Base-by-base conservation (phyloP, 2,113 vertebrate genomes). In the Lepus americanus region DNA sequence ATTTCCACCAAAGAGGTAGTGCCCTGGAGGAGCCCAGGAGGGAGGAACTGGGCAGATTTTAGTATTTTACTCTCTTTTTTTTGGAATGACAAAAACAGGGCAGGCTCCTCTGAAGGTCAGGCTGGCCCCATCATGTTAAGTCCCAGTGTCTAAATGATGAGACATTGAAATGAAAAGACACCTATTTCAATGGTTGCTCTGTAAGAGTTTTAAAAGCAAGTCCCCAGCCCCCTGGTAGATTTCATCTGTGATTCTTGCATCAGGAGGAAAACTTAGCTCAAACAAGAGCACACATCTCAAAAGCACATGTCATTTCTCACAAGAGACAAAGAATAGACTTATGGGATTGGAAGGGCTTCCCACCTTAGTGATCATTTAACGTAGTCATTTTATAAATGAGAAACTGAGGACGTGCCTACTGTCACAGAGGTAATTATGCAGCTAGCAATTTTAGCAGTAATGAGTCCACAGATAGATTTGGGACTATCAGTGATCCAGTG, bases 121-220 rank as follows among this genome's bases (percentile, higher is more conserved):
- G 90, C 80, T 97, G 95, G 81, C 89, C 29, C 59, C 19, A 61
- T 66, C 33, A 69, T 2, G 63, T 79, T 73, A 69, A 77, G 66
- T 87, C 31, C 51, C 29, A 27, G 23, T 55, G 23, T 92, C 64
- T 92, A 97, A 97, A 96, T 36, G 80, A 85, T 97, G 95, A 96
- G 89, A 96, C 97, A 98, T 92, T 96, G 94, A 97, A 97, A 97
- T 86, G 13, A 98, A 97, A 97, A 96, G 96, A 96, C 94, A 97
- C 83, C 96, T 98, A 92, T 96, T 97, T 97, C 96, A 87, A 93
- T 94, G 94, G 96, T 91, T 97, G 95, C 76, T 96, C 96, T 96
- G 94, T 98, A 98, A 81, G 77, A 89, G 23, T 85, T 89, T 87
- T 51, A 91, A 83, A 83, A 93, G 80, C 49, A 92, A 93, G 29